Conservation (phyloP, 2,888 invertebrate genomes). For the Sphaerophoria taeniata region DNA sequence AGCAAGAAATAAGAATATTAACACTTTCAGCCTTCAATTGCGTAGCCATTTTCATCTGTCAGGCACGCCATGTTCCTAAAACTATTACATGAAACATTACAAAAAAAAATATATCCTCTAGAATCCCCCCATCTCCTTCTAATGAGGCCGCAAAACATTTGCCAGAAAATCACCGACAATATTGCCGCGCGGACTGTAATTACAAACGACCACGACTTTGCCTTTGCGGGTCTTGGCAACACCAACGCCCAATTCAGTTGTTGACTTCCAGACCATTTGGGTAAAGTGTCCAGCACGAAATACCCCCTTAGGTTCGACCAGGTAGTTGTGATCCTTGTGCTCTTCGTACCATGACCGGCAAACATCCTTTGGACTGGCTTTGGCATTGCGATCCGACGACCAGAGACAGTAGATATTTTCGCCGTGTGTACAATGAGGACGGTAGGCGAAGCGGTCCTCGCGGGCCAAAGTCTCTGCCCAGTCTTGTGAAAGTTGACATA, state of each 20-base stretch:
- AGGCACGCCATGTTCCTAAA: slow-evolving; percentile 69
- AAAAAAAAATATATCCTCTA: slow-evolving; percentile 17
- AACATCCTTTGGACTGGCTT: slow-evolving; percentile 84
- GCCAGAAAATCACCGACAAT: slow-evolving; percentile 76
- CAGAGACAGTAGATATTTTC: slow-evolving; percentile 85
- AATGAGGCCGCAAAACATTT: slow-evolving; percentile 76
- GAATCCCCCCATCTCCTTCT: background rate
- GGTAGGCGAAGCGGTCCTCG: slow-evolving; percentile 86
- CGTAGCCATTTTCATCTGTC: slow-evolving; percentile 43
- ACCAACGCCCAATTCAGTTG: slow-evolving; percentile 88
- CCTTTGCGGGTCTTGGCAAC: slow-evolving; percentile 89
- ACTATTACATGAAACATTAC: slow-evolving; percentile 31
- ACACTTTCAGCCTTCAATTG: slow-evolving; percentile 63
- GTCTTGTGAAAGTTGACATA: slow-evolving; percentile 87
- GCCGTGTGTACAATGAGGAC: slow-evolving; percentile 86
- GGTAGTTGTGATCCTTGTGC: slow-evolving; percentile 84
- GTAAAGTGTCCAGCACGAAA: slow-evolving; percentile 87
- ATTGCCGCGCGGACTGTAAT: slow-evolving; percentile 77
- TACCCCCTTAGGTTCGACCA: slow-evolving; percentile 80
- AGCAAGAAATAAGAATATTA: slow-evolving; percentile 40
- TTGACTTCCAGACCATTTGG: slow-evolving; percentile 89
- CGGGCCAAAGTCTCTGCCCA: slow-evolving; percentile 89
- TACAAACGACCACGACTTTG: slow-evolving; percentile 89
- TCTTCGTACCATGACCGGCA: slow-evolving; percentile 85
- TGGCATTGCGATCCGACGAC: slow-evolving; percentile 84